These are phyloP conservation scores for Meganola albula DNA, from an alignment of 2,888 invertebrate genomes.

Conservation along the genomic window DNA sequence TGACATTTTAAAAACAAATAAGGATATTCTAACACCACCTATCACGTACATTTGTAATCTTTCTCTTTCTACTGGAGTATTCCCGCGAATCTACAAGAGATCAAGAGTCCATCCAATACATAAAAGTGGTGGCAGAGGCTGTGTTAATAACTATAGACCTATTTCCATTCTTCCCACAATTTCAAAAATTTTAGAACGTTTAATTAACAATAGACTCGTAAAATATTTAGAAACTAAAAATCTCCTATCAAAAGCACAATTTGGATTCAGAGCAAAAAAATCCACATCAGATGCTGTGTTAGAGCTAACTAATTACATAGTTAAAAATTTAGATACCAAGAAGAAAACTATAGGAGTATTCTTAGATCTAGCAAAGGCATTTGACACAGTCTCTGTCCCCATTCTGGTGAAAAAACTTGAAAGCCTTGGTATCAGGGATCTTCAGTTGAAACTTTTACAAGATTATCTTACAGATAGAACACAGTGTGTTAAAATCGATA, in stretches of 20 bases:
- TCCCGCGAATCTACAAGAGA: conserved; percentile 1
- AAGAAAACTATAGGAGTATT: conserved; percentile 1
- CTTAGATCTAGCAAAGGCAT: conserved; percentile 3
- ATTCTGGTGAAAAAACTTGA: conserved; percentile 2
- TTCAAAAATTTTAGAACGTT: conserved; percentile 2
- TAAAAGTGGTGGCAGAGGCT: conserved; percentile 3
- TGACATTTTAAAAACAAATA: conserved; percentile 4
- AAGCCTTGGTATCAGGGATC: neutral
- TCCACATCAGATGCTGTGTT: conserved; percentile 2
- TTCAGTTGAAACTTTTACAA: conserved; percentile 1
- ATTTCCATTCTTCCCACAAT: neutral
- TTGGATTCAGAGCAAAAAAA: conserved; percentile 1
- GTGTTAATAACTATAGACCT: conserved; percentile 5
- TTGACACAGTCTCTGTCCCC: conserved; percentile 1
- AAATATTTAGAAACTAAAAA: conserved; percentile 1
- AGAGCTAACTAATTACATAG: neutral
- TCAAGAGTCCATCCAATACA: conserved; percentile 4
- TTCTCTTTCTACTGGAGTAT: conserved; percentile 3
- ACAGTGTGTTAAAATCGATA: conserved; percentile 5
- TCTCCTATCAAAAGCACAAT: neutral
- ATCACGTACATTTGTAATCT: no score
- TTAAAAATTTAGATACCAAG: neutral
- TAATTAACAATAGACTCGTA: neutral
- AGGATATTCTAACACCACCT: conserved; percentile 2
- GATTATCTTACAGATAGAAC: conserved; percentile 4